Evolutionary conservation across 2,888 invertebrate genomes (phyloP).

Genomic region (Patella pellucida): DNA sequence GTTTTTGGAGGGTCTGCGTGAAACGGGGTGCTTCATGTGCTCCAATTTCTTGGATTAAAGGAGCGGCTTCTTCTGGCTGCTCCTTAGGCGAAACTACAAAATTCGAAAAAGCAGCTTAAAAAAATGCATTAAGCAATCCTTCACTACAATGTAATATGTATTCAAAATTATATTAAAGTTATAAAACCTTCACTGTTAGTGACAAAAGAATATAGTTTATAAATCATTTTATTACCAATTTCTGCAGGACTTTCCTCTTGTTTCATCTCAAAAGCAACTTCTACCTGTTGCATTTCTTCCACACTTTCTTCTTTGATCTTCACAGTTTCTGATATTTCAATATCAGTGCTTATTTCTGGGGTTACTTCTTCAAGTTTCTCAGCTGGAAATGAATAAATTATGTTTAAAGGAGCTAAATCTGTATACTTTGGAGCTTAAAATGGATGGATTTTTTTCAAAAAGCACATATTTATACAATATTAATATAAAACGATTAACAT

Average conservation of each 20-base stretch:
- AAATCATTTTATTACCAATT: conserved; percentile 9
- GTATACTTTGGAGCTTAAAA: too few species aligned
- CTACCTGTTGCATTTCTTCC: conserved; percentile 37
- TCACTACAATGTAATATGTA: too few species aligned
- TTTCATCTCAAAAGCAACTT: conserved; percentile 36
- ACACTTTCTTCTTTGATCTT: conserved; percentile 30
- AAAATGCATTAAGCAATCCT: too few species aligned
- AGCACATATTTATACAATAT: too few species aligned
- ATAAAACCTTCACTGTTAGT: too few species aligned
- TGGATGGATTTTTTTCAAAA: too few species aligned
- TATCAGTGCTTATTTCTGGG: neutral
- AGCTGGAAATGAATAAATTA: conserved; percentile 9
- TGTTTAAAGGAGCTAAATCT: too few species aligned
- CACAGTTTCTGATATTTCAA: conserved; percentile 12
- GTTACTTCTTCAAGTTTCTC: conserved; percentile 16
- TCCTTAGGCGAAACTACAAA: conserved; percentile 28
- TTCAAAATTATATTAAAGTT: too few species aligned
- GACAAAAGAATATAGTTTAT: too few species aligned
- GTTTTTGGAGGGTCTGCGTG: conserved; percentile 75
- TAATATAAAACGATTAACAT: too few species aligned
- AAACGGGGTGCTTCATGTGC: conserved; percentile 65
- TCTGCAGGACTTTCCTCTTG: conserved; percentile 31
- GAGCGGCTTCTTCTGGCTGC: conserved; percentile 72
- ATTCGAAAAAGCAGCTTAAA: neutral
- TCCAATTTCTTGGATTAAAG: conserved; percentile 78